Conservation (phyloP, 2,888 invertebrate genomes). For the Digitonthophagus gazella region DNA sequence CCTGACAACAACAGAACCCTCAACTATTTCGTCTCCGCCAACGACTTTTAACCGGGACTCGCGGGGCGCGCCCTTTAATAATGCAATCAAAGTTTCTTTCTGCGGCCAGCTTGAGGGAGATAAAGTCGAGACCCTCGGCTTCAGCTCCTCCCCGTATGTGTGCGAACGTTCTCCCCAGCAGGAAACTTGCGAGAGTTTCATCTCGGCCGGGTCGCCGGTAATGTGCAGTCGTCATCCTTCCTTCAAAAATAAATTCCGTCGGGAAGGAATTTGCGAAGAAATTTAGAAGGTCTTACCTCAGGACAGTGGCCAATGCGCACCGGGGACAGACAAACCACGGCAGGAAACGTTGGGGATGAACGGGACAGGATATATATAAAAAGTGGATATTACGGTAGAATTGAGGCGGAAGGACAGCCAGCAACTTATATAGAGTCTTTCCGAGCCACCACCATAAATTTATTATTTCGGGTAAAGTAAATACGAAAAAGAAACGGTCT, state of each 20-base stretch:
- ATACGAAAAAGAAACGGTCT: too few relatives aligned
- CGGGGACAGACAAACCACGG: conserved; percentile 1
- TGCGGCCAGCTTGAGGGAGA: not conserved
- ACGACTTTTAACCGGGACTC: not conserved
- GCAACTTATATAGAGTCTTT: conserved; percentile 6
- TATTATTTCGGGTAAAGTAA: too few relatives aligned
- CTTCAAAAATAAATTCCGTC: conserved; percentile 6
- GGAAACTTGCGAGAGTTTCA: conserved; percentile 10
- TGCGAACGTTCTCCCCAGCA: not conserved
- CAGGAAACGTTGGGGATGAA: conserved; percentile 1
- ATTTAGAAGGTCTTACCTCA: conserved; percentile 16
- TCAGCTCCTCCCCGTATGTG: not conserved
- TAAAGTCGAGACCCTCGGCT: not conserved
- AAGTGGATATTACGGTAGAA: conserved; percentile 13
- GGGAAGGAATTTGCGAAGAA: conserved; percentile 16
- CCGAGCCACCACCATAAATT: conserved; percentile 2
- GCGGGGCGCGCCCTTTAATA: not conserved
- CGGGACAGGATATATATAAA: conserved; percentile 12
- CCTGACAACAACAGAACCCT: not conserved
- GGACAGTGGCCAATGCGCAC: not conserved
- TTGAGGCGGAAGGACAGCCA: not conserved
- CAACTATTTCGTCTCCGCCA: not conserved
- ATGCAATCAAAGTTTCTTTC: not conserved
- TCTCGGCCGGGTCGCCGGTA: conserved; percentile 10
- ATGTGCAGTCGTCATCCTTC: conserved; percentile 15